These are phyloP conservation scores for Phortica variegata DNA, from an alignment of 1,140 invertebrate genomes.

Conservation along the genomic window DNA sequence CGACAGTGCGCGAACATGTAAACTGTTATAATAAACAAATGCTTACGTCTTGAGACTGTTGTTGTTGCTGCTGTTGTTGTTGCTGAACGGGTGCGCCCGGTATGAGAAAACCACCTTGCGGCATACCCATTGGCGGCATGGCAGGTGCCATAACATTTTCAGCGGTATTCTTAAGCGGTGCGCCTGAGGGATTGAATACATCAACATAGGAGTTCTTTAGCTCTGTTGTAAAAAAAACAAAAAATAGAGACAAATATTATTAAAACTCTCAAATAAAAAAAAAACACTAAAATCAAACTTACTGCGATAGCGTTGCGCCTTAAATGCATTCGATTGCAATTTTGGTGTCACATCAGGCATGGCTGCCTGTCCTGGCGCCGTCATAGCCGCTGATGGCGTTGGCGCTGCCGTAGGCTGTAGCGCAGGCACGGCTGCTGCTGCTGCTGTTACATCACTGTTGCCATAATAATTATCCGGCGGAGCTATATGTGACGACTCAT, in stretches of 20 bases:
- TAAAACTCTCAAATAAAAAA: background rate
- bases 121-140: constrained; percentile 54
- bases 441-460: too few relatives aligned
- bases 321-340: constrained; percentile 70
- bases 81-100: constrained; percentile 34
- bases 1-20: too few relatives aligned
- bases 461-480: too few relatives aligned
- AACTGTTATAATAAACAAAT: constrained; percentile 1
- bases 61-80: constrained; percentile 20
- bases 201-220: constrained; percentile 81
- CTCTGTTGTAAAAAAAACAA: constrained; percentile 59
- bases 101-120: constrained; percentile 56
- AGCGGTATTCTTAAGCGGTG: constrained; percentile 52
- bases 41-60: constrained; percentile 15
- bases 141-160: constrained; percentile 59
- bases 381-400: constrained; percentile 12
- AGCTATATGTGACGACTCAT: too few relatives aligned
- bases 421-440: constrained; percentile 15
- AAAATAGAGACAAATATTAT: background rate
- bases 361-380: constrained; percentile 6
- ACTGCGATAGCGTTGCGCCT: constrained; percentile 72
- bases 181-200: constrained; percentile 74
- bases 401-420: constrained; percentile 31
- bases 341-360: constrained; percentile 53
- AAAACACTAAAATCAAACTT: constrained; percentile 47